Conservation (phyloP, 2,888 invertebrate genomes). For the Eupeodes luniger region DNA sequence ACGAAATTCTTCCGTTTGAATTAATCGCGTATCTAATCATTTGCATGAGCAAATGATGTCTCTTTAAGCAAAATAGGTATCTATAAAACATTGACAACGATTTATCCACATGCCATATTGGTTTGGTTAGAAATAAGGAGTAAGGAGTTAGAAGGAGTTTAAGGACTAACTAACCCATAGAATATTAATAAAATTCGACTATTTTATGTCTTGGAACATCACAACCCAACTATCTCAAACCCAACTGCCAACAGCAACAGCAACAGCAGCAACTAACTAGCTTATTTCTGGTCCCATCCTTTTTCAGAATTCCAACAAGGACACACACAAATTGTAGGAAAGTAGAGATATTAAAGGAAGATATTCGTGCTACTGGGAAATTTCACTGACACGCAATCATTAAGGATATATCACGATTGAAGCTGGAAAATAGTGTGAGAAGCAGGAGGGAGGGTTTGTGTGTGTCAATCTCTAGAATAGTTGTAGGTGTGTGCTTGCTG, state of each 20-base stretch:
- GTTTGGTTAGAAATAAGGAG: not conserved
- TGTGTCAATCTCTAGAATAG: not conserved
- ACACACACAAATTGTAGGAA: not conserved
- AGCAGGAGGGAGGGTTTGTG: not conserved
- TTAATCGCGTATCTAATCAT: conserved; percentile 64
- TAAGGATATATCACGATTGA: conserved; percentile 62
- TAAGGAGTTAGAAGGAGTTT: not conserved
- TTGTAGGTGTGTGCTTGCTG: conserved; percentile 4
- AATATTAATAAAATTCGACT: conserved; percentile 20
- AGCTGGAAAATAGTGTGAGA: not conserved
- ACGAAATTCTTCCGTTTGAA: conserved; percentile 22
- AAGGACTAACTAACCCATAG: conserved; percentile 4
- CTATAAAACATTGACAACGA: conserved; percentile 17
- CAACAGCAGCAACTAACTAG: not conserved
- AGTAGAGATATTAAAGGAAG: not conserved
- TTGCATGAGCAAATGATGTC: conserved; percentile 58
- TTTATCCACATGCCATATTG: conserved; percentile 16
- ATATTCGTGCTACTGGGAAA: conserved; percentile 62
- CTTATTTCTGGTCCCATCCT: not conserved
- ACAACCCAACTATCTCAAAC: not conserved
- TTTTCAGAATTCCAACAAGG: not conserved
- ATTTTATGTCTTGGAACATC: not conserved
- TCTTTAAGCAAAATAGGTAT: conserved; percentile 27
- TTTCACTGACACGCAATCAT: conserved; percentile 69
- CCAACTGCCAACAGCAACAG: not conserved